Evolutionary conservation across 2,888 invertebrate genomes (phyloP).

Genomic region (Trachelus iudaicus): DNA sequence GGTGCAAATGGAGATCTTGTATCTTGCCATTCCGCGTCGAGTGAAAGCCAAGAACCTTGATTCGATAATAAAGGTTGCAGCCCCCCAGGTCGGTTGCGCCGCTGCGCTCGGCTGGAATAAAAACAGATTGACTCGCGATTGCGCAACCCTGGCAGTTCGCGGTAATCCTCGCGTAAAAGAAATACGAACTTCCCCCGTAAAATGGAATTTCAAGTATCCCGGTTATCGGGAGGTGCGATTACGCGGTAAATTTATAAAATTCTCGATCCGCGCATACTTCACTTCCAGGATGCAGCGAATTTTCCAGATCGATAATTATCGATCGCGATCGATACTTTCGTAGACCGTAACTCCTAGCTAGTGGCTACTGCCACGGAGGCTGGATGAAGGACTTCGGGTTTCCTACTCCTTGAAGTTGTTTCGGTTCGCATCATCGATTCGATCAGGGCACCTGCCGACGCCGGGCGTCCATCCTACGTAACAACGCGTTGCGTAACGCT

Average conservation of each 20-base stretch:
- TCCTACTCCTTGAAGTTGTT: slow-evolving; percentile 1
- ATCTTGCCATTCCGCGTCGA: slow-evolving; percentile 27
- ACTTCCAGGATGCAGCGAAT: not conserved
- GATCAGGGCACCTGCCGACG: slow-evolving; percentile 21
- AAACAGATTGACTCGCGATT: slow-evolving; percentile 10
- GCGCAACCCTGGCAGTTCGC: not conserved
- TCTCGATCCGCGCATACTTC: not conserved
- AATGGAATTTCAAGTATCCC: not conserved
- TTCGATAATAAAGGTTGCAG: slow-evolving; percentile 59
- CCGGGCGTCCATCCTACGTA: slow-evolving; percentile 6
- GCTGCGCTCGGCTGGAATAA: slow-evolving; percentile 12
- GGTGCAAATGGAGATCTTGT: slow-evolving; percentile 30
- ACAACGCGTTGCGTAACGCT: slow-evolving; percentile 32
- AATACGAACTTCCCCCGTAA: slow-evolving; percentile 18
- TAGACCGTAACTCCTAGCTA: not conserved
- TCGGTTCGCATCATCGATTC: slow-evolving; percentile 18
- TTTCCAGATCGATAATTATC: not conserved
- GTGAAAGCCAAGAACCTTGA: slow-evolving; percentile 60
- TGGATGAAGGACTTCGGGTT: not conserved
- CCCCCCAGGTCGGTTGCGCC: slow-evolving; percentile 15
- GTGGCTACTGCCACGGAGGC: not conserved
- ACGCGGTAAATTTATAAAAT: not conserved
- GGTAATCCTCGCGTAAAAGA: slow-evolving; percentile 13
- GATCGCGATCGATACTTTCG: not conserved
- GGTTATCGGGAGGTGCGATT: not conserved